Evolutionary conservation across 1,140 invertebrate species (phyloP), one percentile per base, ranked within the genome.

Genomic region (Littorina saxatilis): DNA sequence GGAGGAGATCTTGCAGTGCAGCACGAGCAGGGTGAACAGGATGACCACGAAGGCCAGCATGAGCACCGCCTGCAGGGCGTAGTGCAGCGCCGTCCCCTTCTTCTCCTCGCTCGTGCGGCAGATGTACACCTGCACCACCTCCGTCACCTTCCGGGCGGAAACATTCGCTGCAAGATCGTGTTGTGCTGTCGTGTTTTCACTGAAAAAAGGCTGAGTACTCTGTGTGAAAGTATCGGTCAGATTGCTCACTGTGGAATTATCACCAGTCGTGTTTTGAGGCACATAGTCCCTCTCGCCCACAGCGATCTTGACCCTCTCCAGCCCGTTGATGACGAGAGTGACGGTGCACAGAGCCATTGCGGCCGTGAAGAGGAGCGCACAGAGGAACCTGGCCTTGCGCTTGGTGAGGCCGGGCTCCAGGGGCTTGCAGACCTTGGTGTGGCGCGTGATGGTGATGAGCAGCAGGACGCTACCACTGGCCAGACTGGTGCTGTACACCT

Each of bases 301-400:
- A 20, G n/a, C 27, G 2, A 81, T 43, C 47, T 70, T 39, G 43
- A 81, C 70, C 43, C 13, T 43, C 39, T 73, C 66, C 39, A 70
- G 29, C 29, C 79, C 79, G 70, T 81, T 74, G 79, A 81, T 81
- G 55, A 81, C 50, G 7, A 81, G 79, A 32, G 79, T 40, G 13
- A 74, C 47, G 43, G 52, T 29, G 37, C 68, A 55, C 27, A 81
- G 52, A 7, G 52, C 50, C 47, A 43, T 58, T 35, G 66, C 27
- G 50, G 20, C 79, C 2, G 52, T 13, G 11, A 61, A 11, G 52
- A 73, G 61, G 32, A 63, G n/a, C 20, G 23, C 40, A 20, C 66
- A 70, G 15, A 52, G n/a, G 7, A 39, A 1, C 5, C 52, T 15
- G 50, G 79, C 79, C 39, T 63, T n/a, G 7, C 52, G 79, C 35